phyloP scores from a whole-genome alignment of 1,140 invertebrate species.

The Tetramorium simillimum region DNA sequence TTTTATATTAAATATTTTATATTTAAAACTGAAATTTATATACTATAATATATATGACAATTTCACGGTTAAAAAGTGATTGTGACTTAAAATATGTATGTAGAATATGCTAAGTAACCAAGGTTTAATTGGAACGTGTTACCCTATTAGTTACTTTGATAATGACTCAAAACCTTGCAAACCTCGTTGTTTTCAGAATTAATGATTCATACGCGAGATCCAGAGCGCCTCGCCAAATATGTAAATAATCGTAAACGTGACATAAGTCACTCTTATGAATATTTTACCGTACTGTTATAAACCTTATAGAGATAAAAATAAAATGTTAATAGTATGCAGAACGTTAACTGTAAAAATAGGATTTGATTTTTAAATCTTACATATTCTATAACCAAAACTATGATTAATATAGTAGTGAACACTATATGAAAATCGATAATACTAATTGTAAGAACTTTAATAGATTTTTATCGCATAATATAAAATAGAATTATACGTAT shows the following conservation, averaged over 20 bases:
- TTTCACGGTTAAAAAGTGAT: neutral
- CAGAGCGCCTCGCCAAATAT: constrained; percentile 32
- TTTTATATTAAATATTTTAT: neutral
- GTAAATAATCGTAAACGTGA: constrained; percentile 13
- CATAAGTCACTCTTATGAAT: neutral
- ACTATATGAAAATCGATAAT: neutral
- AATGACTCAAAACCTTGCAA: constrained; percentile 38
- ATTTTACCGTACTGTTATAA: neutral
- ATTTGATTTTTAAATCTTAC: neutral
- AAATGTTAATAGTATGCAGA: neutral
- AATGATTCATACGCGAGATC: constrained; percentile 43
- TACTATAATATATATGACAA: neutral
- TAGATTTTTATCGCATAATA: neutral
- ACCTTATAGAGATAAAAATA: neutral
- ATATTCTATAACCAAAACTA: neutral
- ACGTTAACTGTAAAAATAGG: neutral
- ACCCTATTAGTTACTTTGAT: neutral
- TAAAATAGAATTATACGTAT: neutral
- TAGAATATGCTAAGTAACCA: neutral
- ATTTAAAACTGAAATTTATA: neutral
- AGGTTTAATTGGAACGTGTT: neutral
- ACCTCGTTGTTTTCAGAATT: neutral
- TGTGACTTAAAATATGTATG: neutral
- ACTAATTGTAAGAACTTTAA: neutral
- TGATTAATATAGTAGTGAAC: neutral